Conservation (phyloP, 1,140 invertebrate genomes). For the Panagrolaimus sp. region DNA sequence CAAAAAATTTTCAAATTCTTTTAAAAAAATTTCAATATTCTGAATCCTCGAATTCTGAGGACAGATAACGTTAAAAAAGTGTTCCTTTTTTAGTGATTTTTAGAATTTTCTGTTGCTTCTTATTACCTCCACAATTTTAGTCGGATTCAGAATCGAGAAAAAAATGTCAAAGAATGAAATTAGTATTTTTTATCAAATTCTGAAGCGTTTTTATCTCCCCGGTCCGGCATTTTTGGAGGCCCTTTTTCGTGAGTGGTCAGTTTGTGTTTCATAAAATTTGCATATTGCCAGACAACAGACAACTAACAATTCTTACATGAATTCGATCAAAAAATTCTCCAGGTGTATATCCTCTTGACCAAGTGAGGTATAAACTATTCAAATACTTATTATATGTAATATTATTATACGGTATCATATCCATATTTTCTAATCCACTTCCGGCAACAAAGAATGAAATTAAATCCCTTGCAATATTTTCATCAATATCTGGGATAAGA, state of each 20-base stretch:
- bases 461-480: slow-evolving; percentile 27
- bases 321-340: slow-evolving; percentile 48
- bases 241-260: not conserved
- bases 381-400: slow-evolving; percentile 47
- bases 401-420: slow-evolving; percentile 40
- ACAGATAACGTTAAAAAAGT: too few species aligned
- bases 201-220: too few species aligned
- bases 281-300: slow-evolving; percentile 16
- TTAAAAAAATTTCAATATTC: too few species aligned
- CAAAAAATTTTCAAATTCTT: too few species aligned
- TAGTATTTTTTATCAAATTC: too few species aligned
- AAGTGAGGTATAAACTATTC: slow-evolving; percentile 40
- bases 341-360: slow-evolving; percentile 40
- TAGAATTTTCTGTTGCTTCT: too few species aligned
- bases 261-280: not conserved
- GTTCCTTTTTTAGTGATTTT: too few species aligned
- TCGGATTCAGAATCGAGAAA: too few species aligned
- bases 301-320: slow-evolving; percentile 24
- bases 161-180: too few species aligned
- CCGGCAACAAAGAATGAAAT: slow-evolving; percentile 47
- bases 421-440: slow-evolving; percentile 54
- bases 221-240: too few species aligned
- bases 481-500: slow-evolving; percentile 30
- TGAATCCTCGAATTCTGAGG: too few species aligned
- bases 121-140: too few species aligned